Evolutionary conservation across 2,888 invertebrate species (phyloP), one percentile per base, ranked within the genome.

Genomic region (Megastigmus dorsalis): DNA sequence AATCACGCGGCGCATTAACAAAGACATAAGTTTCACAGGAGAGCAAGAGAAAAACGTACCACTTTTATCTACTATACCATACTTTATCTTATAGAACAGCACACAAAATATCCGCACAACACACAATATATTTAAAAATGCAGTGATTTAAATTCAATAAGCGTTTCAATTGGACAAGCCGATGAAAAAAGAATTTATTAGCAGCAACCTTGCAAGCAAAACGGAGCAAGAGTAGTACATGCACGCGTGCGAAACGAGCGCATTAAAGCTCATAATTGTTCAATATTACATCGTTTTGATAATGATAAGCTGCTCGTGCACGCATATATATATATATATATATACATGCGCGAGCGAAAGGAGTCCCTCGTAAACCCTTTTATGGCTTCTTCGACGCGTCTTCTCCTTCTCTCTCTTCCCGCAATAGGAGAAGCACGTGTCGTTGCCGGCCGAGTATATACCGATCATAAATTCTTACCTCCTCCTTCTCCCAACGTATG

Each of bases 211-310:
- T 3, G n/a, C 7, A 6, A 26, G 41, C 41, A 26, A 13, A 20
- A 36, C 13, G 26, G n/a, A n/a, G n/a, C n/a, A n/a, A n/a, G n/a
- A n/a, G n/a, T 15, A 26, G 26, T 26, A 4, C 41, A 6, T 41
- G 5, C 59, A 59, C 36, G 5, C 41, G 13, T n/a, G 1, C 15
- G 3, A 43, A 41, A 43, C 36, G 23, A 50, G 13, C 23, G 10
- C 52, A 38, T 65, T 65, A 65, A 65, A 41, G 52, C 52, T 41
- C 41, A 26, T 54, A 65, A 65, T 65, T 41, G 18, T 15, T n/a
- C 38, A 36, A 9, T 18, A 38, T 20, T 54, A 30, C 38, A 13
- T 23, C 26, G 50, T 18, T 43, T 30, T 4, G 6, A n/a, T 23
- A 33, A 43, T 55, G 67, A 41, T 7, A 30, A 54, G 15, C 33